Conservation (phyloP, 2,113 vertebrate species). For the Neodontobutis hainanensis region DNA sequence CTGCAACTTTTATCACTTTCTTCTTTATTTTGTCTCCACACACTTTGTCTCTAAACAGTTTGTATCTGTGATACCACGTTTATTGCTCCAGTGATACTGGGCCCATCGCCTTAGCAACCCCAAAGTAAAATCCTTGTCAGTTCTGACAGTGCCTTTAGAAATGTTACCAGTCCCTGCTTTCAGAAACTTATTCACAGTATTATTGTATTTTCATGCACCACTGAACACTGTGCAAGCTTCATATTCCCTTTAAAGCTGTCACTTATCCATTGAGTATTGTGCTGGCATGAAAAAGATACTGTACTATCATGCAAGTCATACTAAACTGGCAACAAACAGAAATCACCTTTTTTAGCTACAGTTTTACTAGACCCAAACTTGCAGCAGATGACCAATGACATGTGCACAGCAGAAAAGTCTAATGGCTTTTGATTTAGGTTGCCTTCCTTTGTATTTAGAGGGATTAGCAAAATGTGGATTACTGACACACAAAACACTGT, state of each 20-base stretch:
- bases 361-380: neutral
- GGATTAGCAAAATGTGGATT: constrained; percentile 73
- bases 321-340: neutral
- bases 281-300: constrained; percentile 5
- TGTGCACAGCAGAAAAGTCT: constrained; percentile 30
- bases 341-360: neutral
- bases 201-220: constrained; percentile 47
- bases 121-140: constrained; percentile 34
- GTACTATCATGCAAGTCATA: neutral
- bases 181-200: constrained; percentile 33
- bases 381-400: constrained; percentile 24
- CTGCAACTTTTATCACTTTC: constrained; percentile 7
- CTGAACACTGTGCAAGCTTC: constrained; percentile 25
- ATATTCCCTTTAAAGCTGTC: constrained; percentile 6
- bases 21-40: neutral
- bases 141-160: constrained; percentile 51
- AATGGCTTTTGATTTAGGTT: constrained; percentile 73
- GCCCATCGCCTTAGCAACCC: constrained; percentile 51
- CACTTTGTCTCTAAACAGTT: neutral
- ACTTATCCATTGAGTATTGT: neutral
- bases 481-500: constrained; percentile 50
- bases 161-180: constrained; percentile 28
- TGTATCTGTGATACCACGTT: constrained; percentile 27
- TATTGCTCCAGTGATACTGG: constrained; percentile 16
- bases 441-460: constrained; percentile 75